Evolutionary conservation across 1,140 invertebrate species (phyloP), one percentile per base, ranked within the genome.

Genomic region (Papilio machaon): DNA sequence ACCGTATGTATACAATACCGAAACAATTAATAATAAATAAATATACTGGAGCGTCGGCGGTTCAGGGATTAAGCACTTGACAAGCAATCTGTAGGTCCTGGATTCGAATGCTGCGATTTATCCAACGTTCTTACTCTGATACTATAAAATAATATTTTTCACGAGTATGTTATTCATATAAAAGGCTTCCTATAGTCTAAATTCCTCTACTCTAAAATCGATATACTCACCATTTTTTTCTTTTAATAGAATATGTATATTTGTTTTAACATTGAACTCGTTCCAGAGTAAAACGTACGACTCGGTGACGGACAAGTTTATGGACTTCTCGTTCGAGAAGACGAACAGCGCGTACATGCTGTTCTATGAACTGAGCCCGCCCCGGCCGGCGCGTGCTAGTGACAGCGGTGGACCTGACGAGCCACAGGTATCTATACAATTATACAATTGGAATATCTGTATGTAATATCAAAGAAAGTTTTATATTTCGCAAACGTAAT

Each of bases 321-420:
- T 99, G 97, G 98, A 99, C 89, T 98, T 99, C 87, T 98, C 98
- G 85, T 99, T 99, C 92, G 98, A 99, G 91, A 99, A 99, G 95
- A 99, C 98, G 0, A 99, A 99, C 91, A 99, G 98, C 90, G 99
- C 99, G 1, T 99, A 99, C 88, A 99, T 99, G 99, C 91, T 99
- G 73, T 99, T 99, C 91, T 99, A 99, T 91, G 98, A 99, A 92
- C 84, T 92, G 46, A 91, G 90, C 23, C 90, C 91, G 75, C 90
- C 91, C 75, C 96, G 97, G 83, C 96, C 95, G 80, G 94, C 95
- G 38, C 87, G 95, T 0, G 88, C 89, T n/a, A 95, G 95, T 0
- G 95, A 95, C n/a, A 85, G 87, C 73, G 91, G 87, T 67, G 91
- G 90, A 3, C 91, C 87, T 46, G 91, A 94, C 23, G 93, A 94